Base-by-base conservation (phyloP, 2,888 invertebrate species). In the Thereva nobilitata region DNA sequence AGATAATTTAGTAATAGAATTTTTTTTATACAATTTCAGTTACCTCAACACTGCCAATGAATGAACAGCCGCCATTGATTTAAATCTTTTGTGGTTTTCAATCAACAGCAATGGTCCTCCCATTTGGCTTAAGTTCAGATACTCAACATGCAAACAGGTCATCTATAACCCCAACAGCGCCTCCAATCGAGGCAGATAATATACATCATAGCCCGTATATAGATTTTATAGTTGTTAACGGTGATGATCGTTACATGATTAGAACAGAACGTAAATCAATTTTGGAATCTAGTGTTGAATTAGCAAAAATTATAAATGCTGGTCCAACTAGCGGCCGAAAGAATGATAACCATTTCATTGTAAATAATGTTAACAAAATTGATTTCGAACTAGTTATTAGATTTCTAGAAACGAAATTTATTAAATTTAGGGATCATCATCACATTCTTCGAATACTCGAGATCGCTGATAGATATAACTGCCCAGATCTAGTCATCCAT, bases 401-500 rank as follows among this genome's bases (percentile, higher is more conserved):
- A 63, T 81, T 77, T 70, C 75, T 81, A 71, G 81, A 81, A 70
- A 80, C 79, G 40, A 80, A 79, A 67, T 80, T 80, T 67, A 76
- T 81, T 42, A 77, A 77, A 69, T 80, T 79, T 71, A 77, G 77
- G 66, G 79, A 80, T 72, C 80, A 80, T 72, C 74, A 77, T 72
- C 80, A 81, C 72, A 76, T 80, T 70, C 73, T 81, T 53, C 77
- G 78, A 67, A 79, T 81, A 69, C 74, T 81, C 41, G 79, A 81
- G 68, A 72, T 81, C 69, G 77, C 81, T 61, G 80, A 79, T 72
- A 76, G 78, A 57, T 81, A 76, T 70, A 79, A 80, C 73, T 81
- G 81, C 70, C 80, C 81, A 52, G 81, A 80, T 73, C 72, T 81
- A 73, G 78, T 80, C 10, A 80, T 79, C 41, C 78, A 79, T 68